Evolutionary conservation across 2,113 vertebrate genomes (phyloP).

Genomic region (Callopanchax toddi): DNA sequence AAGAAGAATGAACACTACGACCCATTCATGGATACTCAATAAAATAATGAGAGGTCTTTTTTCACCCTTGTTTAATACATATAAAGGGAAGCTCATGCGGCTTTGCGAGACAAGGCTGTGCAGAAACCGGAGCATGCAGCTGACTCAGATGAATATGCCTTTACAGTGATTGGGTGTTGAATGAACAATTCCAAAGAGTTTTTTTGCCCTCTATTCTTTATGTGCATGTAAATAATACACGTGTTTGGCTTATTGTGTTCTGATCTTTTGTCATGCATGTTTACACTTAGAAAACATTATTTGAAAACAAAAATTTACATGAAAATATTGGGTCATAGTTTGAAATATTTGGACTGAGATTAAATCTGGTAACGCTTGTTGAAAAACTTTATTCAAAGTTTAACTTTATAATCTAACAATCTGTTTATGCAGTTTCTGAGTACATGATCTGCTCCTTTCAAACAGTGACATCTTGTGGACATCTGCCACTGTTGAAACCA

Average conservation of each 20-base stretch:
- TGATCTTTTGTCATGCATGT: conserved; percentile 43
- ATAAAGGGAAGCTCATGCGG: conserved; percentile 83
- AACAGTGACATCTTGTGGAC: conserved; percentile 78
- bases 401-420: background rate
- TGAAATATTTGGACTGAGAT: background rate
- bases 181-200: conserved; percentile 74
- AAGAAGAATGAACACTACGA: conserved; percentile 83
- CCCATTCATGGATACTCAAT: conserved; percentile 80
- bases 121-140: conserved; percentile 83
- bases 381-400: conserved; percentile 7
- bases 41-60: conserved; percentile 85
- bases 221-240: conserved; percentile 57
- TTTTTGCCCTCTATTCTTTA: conserved; percentile 50
- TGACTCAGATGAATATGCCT: conserved; percentile 82
- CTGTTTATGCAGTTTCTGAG: conserved; percentile 8
- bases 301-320: background rate
- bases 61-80: conserved; percentile 84
- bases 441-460: conserved; percentile 57
- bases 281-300: conserved; percentile 1
- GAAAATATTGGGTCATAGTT: background rate
- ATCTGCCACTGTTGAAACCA: conserved; percentile 11
- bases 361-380: background rate
- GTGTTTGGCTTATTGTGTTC: conserved; percentile 41
- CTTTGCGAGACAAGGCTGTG: conserved; percentile 76
- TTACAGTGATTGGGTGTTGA: conserved; percentile 79